Evolutionary conservation across 1,140 invertebrate genomes (phyloP).

Genomic region (Heliconius eleuchia): DNA sequence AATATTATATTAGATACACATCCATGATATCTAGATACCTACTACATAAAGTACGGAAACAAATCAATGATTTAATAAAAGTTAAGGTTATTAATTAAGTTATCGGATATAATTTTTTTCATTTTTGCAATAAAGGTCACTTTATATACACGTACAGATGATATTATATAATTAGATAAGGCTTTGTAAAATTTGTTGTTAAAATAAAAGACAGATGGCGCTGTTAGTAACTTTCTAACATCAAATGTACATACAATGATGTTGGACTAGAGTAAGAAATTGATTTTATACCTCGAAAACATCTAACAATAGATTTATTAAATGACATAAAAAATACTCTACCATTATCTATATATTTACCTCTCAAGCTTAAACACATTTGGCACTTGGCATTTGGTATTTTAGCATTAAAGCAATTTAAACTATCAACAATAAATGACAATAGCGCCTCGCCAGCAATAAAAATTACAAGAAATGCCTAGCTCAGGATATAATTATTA

Average conservation of each 20-base stretch:
- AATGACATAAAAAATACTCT: background rate
- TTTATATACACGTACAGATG: no score
- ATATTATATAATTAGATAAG: background rate
- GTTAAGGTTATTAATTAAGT: no score
- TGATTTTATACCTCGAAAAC: no score
- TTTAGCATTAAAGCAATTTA: background rate
- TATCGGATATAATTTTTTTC: no score
- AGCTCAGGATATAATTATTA: conserved; percentile 36
- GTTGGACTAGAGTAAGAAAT: background rate
- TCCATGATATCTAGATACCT: no score
- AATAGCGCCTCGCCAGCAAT: conserved; percentile 23
- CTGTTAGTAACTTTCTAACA: background rate
- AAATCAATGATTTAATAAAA: background rate
- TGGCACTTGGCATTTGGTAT: background rate
- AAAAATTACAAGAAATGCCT: conserved; percentile 28
- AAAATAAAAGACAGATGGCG: conserved; percentile 16
- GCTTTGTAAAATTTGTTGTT: background rate
- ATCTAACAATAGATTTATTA: background rate
- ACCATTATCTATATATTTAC: background rate
- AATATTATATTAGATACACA: no score
- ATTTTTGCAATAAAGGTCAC: no score
- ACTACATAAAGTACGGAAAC: no score
- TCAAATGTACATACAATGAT: background rate
- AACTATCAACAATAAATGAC: conserved; percentile 18
- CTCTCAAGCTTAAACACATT: background rate